Evolutionary conservation across 2,888 invertebrate genomes (phyloP), one percentile per base, ranked within the genome.

Genomic region (Catocala sponsa): DNA sequence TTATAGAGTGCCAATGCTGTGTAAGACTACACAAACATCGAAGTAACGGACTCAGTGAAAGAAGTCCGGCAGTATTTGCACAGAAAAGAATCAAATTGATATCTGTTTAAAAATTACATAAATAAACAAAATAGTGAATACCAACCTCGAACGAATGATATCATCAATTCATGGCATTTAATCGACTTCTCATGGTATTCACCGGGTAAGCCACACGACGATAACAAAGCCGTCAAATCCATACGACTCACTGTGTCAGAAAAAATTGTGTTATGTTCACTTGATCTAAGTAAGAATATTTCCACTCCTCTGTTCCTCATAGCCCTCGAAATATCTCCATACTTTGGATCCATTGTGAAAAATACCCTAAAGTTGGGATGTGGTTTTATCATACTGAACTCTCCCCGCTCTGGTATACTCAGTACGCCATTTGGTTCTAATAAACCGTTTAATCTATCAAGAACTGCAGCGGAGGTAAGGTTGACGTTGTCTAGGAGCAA

Each of bases 251-350:
- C 76, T 0, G 88, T 89, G 56, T 93, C 91, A 4, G 88, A 86
- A 53, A 94, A 74, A 11, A 78, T 81, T 5, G 78, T 69, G 62
- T 89, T 87, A 60, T 64, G 83, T 38, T 92, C 91, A 53, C 92
- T 92, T 9, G 86, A 73, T 59, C 86, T 81, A 0, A 94, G 63
- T 47, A 95, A 70, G 70, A 87, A 95, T 78, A 99, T 97, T 94
- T 99, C 99, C 0, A 99, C 96, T 4, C 99, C 99, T 81, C 99
- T 96, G 89, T 99, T 99, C 65, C 99, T 96, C 99, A 99, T 99
- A 0, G 99, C 99, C 76, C 98, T 96, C 0, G 99, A 99, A 71
- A 99, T 97, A 90, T 99, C 99, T 0, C 99, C 99, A 90, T 98
- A 97, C 81, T 97, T 97, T 0, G 99, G 98, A 91, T 99, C 98